Base-by-base conservation (phyloP, 1,140 invertebrate genomes). In the Heliconius congener region DNA sequence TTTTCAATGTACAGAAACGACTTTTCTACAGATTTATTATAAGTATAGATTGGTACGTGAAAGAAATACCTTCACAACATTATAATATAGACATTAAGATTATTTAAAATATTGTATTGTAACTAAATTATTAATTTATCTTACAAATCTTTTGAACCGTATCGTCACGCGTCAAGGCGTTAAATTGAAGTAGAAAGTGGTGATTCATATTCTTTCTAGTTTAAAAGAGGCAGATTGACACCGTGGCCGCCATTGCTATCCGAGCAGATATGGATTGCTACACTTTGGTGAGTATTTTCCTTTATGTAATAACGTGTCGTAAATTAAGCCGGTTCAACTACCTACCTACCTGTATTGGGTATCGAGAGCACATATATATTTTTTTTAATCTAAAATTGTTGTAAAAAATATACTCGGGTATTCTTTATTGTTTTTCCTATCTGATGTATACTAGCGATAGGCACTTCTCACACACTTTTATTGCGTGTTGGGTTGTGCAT, bases 101-200 rank as follows among this genome's bases (percentile, higher is more conserved):
- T 52, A 52, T 52, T 52, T 8, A 19, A 19, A 52, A 19, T 19
- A 52, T 13, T 46, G 6, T 19, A 52, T 52, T 19, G 18, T 52
- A 46, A 19, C 50, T 52, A 52, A 19, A 66, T 27, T 66, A 66
- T 66, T 60, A 60, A 60, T n/a, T 71, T 30, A 77, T 80, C 39
- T 52, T 66, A 42, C 57, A 37, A 37, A 70, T 39, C 52, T 74
- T 50, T 77, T 77, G 74, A 74, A 81, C 23, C 82, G 83, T 82
- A 81, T 84, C 83, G 71, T 73, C 66, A 79, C 71, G 55, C 90
- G 75, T 77, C 82, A 80, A 84, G 87, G 81, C 90, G 88, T 89
- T 82, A 89, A 89, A 89, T 86, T 82, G 86, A 79, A 80, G 37
- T 90, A 92, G 91, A 93, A 93, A 93, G 91, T 92, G 85, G 84